Base-by-base conservation (phyloP, 1,140 invertebrate genomes). In the Bombus huntii region DNA sequence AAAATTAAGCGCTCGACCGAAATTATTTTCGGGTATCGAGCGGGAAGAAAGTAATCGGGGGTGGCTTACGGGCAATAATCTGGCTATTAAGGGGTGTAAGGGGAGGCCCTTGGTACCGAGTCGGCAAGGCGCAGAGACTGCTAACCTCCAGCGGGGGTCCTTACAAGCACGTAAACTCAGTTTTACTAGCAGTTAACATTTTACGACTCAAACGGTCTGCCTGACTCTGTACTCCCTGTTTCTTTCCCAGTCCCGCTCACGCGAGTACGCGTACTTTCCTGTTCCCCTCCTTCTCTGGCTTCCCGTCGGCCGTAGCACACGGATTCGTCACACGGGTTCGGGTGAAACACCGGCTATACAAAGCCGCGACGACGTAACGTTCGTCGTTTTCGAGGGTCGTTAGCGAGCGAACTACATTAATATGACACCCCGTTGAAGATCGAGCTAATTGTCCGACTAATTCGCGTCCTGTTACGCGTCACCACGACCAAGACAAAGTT, bases 151-250 rank as follows among this genome's bases (percentile, higher is more conserved):
- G 80, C 89, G 89, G 92, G 92, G 92, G 92, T 94, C 92, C 93
- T 95, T 95, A 95, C 94, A 93, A 94, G 94, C 93, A 89, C 94
- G 94, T 95, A 95, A 95, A 95, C 94, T 94, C 92, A 91, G 92
- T 93, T 95, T 95, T 95, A 95, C 94, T 94, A 92, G 92, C 94
- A 94, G 93, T 95, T 95, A 95, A 95, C 92, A 92, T 95, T 95
- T 95, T 95, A 95, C 94, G 94, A 95, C 91, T 93, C 65, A 86
- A 91, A 93, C 92, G 94, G 92, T 89, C 91, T 92, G 93, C 92
- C 89, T 84, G 89, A 83, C 85, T 87, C 72, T 73, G 39, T 53
- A 62, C 37, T 42, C 72, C 65, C 79, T 70, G 71, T 73, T 53
- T 85, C 68, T 39, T 34, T 39, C 74, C 47, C 59, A n/a, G 57